Base-by-base conservation (phyloP, 2,888 invertebrate genomes). In the Lasioglossum marginatum region DNA sequence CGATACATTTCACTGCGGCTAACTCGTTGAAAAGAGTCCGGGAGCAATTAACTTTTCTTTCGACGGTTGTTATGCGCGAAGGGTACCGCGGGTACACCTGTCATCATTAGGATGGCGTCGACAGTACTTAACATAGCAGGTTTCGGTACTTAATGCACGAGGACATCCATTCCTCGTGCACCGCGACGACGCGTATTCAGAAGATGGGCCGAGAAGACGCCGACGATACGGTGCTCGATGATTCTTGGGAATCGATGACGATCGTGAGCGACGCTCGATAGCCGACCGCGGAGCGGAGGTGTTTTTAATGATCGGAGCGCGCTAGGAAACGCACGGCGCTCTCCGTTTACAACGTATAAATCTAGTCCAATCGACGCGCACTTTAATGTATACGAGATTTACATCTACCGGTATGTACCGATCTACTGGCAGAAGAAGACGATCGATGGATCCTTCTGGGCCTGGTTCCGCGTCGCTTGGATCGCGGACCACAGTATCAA, bases 281-380 rank as follows among this genome's bases (percentile, higher is more conserved):
- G 5, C 70, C 52, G 66, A 31, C 63, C 34, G 71, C 52, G 74
- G 37, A 34, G 6, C 73, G 72, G 70, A 45, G 57, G 71, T 82
- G 66, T 48, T 80, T n/a, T 86, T 73, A 63, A 72, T 83, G 82
- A 79, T 71, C 45, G 37, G 43, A 37, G 45, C 52, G 71, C 43
- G 34, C 57, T 72, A 8, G 57, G 74, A 37, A 79, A 77, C 66
- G 19, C 68, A 83, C 43, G 23, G 23, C 40, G 74, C 72, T 81
- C 57, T 57, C 71, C 57, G 78, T 86, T 81, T 72, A 40, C 79
- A 68, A 81, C 87, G 86, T 80, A 86, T 83, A 87, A 90, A 90
- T 90, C 90, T 90, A 90, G 90, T 90, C 90, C 89, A 79, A 79
- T 82, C 80, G 84, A 84, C 79, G 85, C 76, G 84, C 83, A 90